Evolutionary conservation across 2,113 vertebrate genomes (phyloP).

Genomic region (Brachypodius melanocephalos): DNA sequence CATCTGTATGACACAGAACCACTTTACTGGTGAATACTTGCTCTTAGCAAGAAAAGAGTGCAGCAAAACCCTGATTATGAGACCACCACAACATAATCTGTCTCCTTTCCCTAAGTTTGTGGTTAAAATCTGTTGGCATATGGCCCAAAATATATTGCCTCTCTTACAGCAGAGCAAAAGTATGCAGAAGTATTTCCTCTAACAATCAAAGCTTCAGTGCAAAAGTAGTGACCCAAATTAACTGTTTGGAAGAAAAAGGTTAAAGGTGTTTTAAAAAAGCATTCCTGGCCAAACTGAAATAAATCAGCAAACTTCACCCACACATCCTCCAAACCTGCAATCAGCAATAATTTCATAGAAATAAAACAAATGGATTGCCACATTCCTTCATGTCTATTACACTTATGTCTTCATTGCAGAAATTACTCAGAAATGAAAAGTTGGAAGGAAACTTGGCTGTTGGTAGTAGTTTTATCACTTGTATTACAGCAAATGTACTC

Average conservation of each 20-base stretch:
- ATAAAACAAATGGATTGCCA: conserved; percentile 65
- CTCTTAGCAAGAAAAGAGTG: conserved; percentile 12
- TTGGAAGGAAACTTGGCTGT: conserved; percentile 68
- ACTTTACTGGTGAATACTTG: conserved; percentile 1
- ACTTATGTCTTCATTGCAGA: conserved; percentile 65
- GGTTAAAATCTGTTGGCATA: conserved; percentile 62
- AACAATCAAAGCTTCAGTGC: conserved; percentile 48
- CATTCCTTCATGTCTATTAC: conserved; percentile 67
- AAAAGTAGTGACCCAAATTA: conserved; percentile 60
- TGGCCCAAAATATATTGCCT: conserved; percentile 52
- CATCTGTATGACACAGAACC: not conserved
- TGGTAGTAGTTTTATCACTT: conserved; percentile 48
- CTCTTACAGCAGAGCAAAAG: conserved; percentile 64
- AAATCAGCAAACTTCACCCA: conserved; percentile 63
- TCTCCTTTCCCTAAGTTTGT: conserved; percentile 43
- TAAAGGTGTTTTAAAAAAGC: conserved; percentile 64
- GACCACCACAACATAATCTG: conserved; percentile 55
- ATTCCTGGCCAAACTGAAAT: conserved; percentile 54
- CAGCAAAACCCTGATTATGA: conserved; percentile 47
- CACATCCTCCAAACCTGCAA: conserved; percentile 56
- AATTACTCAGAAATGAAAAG: conserved; percentile 69
- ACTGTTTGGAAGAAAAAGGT: conserved; percentile 55
- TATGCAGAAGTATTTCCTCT: conserved; percentile 67
- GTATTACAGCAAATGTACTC: not conserved
- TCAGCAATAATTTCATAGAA: conserved; percentile 69